Conservation (phyloP, 2,797 vertebrate species). For the Xenopus petersii region DNA sequence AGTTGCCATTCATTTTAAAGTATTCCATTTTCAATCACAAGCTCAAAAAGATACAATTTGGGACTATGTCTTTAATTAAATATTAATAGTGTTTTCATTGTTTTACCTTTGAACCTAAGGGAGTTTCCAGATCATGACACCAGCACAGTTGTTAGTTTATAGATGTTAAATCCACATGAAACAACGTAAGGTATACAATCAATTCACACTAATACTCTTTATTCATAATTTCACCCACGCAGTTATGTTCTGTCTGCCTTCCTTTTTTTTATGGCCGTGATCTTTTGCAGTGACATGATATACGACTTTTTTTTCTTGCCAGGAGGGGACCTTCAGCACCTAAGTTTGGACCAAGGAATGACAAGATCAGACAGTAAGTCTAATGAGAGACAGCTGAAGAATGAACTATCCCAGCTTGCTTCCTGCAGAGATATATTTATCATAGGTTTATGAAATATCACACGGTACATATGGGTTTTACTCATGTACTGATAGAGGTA, state of each 20-base stretch:
- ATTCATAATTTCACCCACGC: background rate
- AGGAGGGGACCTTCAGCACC: constrained; percentile 94
- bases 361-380: constrained; percentile 97
- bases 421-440: constrained; percentile 29
- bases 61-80: too few species aligned
- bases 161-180: too few species aligned
- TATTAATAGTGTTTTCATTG: too few species aligned
- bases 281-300: background rate
- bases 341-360: constrained; percentile 90
- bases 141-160: too few species aligned
- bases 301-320: constrained; percentile 51
- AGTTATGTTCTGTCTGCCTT: background rate
- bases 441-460: background rate
- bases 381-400: constrained; percentile 30
- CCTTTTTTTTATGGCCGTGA: background rate
- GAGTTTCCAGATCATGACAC: too few species aligned
- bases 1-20: too few species aligned
- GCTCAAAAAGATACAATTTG: too few species aligned
- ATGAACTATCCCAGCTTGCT: constrained; percentile 1
- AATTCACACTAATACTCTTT: background rate
- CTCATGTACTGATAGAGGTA: background rate
- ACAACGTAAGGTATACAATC: too few species aligned
- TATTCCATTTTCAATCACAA: too few species aligned
- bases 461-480: background rate
- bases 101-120: too few species aligned